phyloP scores from a whole-genome alignment of 2,888 invertebrate genomes.

The Hoplodrina blanda region DNA sequence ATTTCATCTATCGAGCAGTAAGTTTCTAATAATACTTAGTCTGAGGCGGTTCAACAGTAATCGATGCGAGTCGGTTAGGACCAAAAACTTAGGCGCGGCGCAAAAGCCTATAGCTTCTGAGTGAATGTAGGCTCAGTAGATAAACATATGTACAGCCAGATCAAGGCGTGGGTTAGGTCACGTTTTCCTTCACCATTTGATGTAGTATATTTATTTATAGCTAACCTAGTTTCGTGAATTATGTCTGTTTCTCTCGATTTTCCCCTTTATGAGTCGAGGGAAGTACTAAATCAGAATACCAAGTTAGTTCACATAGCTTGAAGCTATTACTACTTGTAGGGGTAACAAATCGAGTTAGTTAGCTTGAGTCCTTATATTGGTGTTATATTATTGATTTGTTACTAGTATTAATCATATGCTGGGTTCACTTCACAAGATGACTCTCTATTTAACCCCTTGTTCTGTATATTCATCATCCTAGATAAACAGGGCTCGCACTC shows the following conservation, averaged over 20 bases:
- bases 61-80: conserved; percentile 15
- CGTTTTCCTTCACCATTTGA: conserved; percentile 58
- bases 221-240: conserved; percentile 50
- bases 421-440: conserved; percentile 6
- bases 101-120: conserved; percentile 20
- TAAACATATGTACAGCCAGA: conserved; percentile 45
- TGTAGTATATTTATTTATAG: conserved; percentile 54
- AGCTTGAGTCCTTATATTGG: conserved; percentile 8
- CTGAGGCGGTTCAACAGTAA: conserved; percentile 13
- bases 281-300: conserved; percentile 45
- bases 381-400: conserved; percentile 32
- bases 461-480: neutral
- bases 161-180: conserved; percentile 56
- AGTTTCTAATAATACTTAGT: conserved; percentile 10
- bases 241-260: conserved; percentile 57
- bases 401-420: conserved; percentile 20
- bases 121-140: conserved; percentile 40
- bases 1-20: neutral
- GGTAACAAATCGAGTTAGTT: conserved; percentile 42
- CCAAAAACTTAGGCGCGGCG: conserved; percentile 32
- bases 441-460: conserved; percentile 5
- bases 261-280: conserved; percentile 46
- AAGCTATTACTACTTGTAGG: conserved; percentile 38
- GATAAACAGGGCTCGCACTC: conserved; percentile 5
- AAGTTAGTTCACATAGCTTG: conserved; percentile 37